phyloP scores from a whole-genome alignment of 2,797 vertebrate genomes.

The Crypturellus tataupa region DNA sequence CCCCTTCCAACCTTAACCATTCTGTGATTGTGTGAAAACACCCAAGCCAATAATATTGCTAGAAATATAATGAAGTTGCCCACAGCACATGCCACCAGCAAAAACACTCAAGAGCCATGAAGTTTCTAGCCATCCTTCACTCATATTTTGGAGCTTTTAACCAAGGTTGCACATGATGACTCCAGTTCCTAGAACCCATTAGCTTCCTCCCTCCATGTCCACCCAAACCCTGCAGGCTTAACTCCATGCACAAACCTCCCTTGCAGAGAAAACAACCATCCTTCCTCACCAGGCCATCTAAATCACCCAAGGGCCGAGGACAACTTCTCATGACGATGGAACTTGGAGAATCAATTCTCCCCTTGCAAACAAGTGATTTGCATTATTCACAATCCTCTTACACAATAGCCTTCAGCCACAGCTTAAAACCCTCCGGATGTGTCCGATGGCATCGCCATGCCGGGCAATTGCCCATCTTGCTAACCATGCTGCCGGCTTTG shows the following conservation, averaged over 20 bases:
- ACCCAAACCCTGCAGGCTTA: conserved; percentile 19
- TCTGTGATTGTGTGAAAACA: too few relatives aligned
- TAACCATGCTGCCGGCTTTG: rapidly evolving
- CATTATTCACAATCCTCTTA: background rate
- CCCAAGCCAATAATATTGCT: conserved; percentile 56
- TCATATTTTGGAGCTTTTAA: background rate
- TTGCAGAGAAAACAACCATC: background rate
- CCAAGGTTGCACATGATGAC: background rate
- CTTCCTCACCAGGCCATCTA: background rate
- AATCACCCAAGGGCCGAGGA: background rate
- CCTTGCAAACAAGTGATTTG: background rate
- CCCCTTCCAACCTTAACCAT: too few relatives aligned
- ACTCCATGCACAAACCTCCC: background rate
- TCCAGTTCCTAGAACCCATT: background rate
- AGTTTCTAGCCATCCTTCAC: background rate
- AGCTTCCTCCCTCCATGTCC: conserved; percentile 38
- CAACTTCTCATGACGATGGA: background rate
- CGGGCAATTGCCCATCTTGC: background rate
- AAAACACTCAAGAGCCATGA: conserved; percentile 37
- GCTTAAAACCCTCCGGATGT: background rate
- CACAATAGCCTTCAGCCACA: background rate
- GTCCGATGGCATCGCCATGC: rapidly evolving
- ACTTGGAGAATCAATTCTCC: background rate
- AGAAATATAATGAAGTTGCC: conserved; percentile 39
- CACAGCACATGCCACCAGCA: conserved; percentile 38